Conservation (phyloP, 1,140 invertebrate species). For the Plectrocnemia conspersa region DNA sequence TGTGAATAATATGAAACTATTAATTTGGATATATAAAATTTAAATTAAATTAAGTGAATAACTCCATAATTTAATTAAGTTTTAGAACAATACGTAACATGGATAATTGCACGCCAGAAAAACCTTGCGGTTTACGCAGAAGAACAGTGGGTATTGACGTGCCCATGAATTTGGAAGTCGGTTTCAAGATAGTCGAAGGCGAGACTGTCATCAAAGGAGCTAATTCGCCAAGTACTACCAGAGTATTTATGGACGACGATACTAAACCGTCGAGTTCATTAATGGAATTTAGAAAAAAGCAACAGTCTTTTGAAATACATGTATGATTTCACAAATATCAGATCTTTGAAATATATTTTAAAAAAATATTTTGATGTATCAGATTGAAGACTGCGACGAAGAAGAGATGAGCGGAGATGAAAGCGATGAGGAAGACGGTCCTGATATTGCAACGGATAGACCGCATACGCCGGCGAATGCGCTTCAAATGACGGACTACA, state of each 20-base stretch:
- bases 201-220: slow-evolving; percentile 41
- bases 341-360: neutral
- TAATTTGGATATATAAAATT: no score
- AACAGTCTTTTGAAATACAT: slow-evolving; percentile 51
- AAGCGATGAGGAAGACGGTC: slow-evolving; percentile 42
- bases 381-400: slow-evolving; percentile 52
- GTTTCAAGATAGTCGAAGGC: slow-evolving; percentile 42
- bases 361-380: slow-evolving; percentile 10
- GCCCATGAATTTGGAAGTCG: slow-evolving; percentile 43
- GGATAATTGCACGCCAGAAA: slow-evolving; percentile 22
- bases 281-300: slow-evolving; percentile 49
- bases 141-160: slow-evolving; percentile 35
- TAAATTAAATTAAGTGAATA: no score
- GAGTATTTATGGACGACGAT: slow-evolving; percentile 34
- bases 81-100: no score
- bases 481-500: slow-evolving; percentile 45
- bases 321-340: slow-evolving; percentile 33
- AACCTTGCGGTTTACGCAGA: slow-evolving; percentile 32
- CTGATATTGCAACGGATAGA: slow-evolving; percentile 34
- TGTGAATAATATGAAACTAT: no score
- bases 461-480: slow-evolving; percentile 41
- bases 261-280: slow-evolving; percentile 35
- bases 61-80: no score
- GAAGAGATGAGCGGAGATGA: slow-evolving; percentile 47
- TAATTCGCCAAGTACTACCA: slow-evolving; percentile 39